Percentiles rank a stretch among this genome's conserved stretches.
Evolutionary conservation across 2,113 vertebrate genomes (phyloP).

Genomic region (Aphyosemion australe): DNA sequence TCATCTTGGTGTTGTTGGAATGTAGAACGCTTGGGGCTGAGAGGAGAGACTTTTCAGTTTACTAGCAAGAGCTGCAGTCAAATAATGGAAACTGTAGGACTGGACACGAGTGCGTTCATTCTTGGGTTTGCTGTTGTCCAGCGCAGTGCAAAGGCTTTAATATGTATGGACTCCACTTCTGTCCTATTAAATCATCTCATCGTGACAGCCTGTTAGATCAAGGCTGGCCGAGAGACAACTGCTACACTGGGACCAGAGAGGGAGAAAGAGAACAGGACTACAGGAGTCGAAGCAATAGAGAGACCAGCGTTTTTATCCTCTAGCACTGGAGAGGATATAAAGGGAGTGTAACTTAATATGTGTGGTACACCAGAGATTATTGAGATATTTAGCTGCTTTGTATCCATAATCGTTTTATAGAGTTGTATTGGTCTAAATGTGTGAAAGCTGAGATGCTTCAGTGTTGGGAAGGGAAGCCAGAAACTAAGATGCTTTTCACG

Average conservation of each 20-base stretch:
- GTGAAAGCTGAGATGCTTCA: not conserved
- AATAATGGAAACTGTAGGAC: not conserved
- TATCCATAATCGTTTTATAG: slow-evolving; percentile 1
- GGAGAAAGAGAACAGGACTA: slow-evolving; percentile 21
- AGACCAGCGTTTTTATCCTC: slow-evolving; percentile 25
- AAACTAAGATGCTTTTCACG: too few relatives aligned
- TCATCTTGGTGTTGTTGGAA: too few relatives aligned
- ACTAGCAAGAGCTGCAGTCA: not conserved
- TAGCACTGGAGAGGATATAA: slow-evolving; percentile 16
- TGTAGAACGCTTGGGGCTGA: not conserved
- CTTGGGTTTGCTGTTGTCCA: slow-evolving; percentile 32
- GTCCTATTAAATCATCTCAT: slow-evolving; percentile 66
- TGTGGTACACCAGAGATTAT: not conserved
- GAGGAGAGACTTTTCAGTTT: not conserved
- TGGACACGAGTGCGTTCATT: slow-evolving; percentile 25
- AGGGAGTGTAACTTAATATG: not conserved
- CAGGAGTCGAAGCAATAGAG: slow-evolving; percentile 5
- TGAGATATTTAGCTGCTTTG: slow-evolving; percentile 4
- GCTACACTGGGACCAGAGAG: slow-evolving; percentile 23
- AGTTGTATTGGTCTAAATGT: not conserved
- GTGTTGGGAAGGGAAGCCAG: too few relatives aligned
- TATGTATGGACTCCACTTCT: slow-evolving; percentile 59
- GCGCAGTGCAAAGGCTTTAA: slow-evolving; percentile 43
- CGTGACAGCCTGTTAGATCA: slow-evolving; percentile 57
- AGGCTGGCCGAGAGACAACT: slow-evolving; percentile 58